A percentile compares a stretch with the other conserved stretches of the same genome.
Conservation (phyloP, 2,113 vertebrate species). For the Corythoichthys haematopterus region DNA sequence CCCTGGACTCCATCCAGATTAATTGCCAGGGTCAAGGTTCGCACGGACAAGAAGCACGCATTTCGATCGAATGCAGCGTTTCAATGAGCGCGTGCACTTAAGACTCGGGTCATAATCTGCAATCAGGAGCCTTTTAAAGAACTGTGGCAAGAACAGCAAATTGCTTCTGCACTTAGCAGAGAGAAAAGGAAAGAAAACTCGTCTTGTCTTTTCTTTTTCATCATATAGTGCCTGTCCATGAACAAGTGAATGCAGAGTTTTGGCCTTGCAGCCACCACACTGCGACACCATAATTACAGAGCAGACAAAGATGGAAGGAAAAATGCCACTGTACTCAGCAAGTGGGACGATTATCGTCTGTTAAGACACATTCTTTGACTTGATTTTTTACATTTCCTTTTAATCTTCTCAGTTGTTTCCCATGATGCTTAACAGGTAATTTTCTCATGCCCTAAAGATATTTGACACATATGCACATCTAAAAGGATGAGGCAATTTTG, state of each 20-base stretch:
- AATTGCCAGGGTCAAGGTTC: conserved; percentile 4
- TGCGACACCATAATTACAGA: conserved; percentile 62
- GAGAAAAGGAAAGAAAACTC: conserved; percentile 7
- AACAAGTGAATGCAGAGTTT: conserved; percentile 31
- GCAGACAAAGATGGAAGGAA: conserved; percentile 30
- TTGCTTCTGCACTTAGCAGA: conserved; percentile 44
- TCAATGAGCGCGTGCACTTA: conserved; percentile 15
- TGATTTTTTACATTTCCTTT: conserved; percentile 18
- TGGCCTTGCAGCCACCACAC: conserved; percentile 52
- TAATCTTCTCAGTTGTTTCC: conserved; percentile 25
- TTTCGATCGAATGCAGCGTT: background rate
- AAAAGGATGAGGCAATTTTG: conserved; percentile 16
- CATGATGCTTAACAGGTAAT: conserved; percentile 21
- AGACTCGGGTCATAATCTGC: conserved; percentile 6
- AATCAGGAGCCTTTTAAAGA: conserved; percentile 22
- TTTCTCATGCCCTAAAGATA: conserved; percentile 26
- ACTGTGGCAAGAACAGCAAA: conserved; percentile 35
- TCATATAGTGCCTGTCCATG: conserved; percentile 16
- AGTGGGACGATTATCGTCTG: conserved; percentile 42
- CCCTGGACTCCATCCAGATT: background rate
- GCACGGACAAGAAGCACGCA: conserved; percentile 1
- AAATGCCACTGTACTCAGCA: conserved; percentile 43
- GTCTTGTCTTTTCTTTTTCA: background rate
- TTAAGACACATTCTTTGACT: conserved; percentile 15
- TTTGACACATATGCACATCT: conserved; percentile 23